These are phyloP conservation scores for Serripes groenlandicus DNA, from an alignment of 2,888 invertebrate species.

Conservation along the genomic window DNA sequence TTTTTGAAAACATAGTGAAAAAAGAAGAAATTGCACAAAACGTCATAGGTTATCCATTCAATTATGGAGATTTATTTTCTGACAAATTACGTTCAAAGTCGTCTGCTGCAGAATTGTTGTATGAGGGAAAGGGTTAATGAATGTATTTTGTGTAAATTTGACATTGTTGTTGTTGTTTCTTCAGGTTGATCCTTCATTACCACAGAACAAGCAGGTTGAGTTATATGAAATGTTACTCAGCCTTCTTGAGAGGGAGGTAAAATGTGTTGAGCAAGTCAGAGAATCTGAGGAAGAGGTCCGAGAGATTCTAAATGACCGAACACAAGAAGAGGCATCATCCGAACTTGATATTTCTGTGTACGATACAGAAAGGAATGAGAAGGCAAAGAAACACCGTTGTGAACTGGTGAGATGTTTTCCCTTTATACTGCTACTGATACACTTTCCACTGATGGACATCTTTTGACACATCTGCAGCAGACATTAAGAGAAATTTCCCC, in stretches of 20 bases:
- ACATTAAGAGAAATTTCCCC: no score
- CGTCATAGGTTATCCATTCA: no score
- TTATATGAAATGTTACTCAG: conserved; percentile 84
- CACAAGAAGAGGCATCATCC: conserved; percentile 83
- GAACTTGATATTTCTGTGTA: conserved; percentile 86
- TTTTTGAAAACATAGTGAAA: no score
- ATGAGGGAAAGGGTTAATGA: no score
- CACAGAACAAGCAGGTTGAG: conserved; percentile 84
- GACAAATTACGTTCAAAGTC: no score
- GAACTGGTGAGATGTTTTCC: conserved; percentile 81
- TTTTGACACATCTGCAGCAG: no score
- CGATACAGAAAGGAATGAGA: conserved; percentile 86
- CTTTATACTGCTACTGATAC: no score
- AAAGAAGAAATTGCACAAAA: no score
- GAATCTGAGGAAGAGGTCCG: conserved; percentile 86
- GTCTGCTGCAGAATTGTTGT: no score
- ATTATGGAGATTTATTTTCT: no score
- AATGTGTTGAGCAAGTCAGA: conserved; percentile 81
- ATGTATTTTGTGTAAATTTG: no score
- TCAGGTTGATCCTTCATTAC: conserved; percentile 83
- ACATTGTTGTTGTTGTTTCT: background rate
- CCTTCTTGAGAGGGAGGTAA: conserved; percentile 84
- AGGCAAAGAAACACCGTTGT: conserved; percentile 85
- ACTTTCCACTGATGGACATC: no score
- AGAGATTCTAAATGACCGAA: conserved; percentile 83